Percentiles rank a stretch among this genome's conserved stretches.
Conservation (phyloP, 2,797 vertebrate genomes). For the Micrastur ruficollis region DNA sequence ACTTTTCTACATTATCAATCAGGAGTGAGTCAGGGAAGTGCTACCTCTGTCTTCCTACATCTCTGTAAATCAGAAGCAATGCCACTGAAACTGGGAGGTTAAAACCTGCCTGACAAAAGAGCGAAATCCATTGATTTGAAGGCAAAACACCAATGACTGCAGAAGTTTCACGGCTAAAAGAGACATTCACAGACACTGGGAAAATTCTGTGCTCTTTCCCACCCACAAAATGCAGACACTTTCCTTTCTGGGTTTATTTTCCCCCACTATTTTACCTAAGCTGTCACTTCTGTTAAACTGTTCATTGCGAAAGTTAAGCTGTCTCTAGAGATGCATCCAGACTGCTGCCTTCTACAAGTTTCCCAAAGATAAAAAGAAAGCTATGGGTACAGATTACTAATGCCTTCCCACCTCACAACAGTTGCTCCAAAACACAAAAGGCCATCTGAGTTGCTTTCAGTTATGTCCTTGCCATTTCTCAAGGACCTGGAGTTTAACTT, state of each 20-base stretch:
- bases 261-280: conserved; percentile 61
- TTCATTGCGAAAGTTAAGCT: conserved; percentile 64
- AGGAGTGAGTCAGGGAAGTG: neutral
- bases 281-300: conserved; percentile 56
- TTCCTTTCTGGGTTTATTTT: conserved; percentile 54
- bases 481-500: conserved; percentile 26
- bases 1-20: neutral
- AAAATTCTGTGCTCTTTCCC: conserved; percentile 25
- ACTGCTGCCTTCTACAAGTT: conserved; percentile 54
- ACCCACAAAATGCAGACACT: conserved; percentile 24
- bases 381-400: conserved; percentile 53
- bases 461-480: conserved; percentile 36
- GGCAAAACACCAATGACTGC: neutral
- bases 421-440: conserved; percentile 44
- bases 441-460: conserved; percentile 3
- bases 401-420: conserved; percentile 32
- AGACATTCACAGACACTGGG: neutral
- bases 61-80: conserved; percentile 4
- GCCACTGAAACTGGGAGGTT: neutral
- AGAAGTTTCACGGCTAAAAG: neutral
- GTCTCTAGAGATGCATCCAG: conserved; percentile 62
- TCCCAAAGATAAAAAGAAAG: conserved; percentile 60
- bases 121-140: neutral
- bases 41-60: neutral
- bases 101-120: conserved; percentile 7